A percentile compares a stretch with the other conserved stretches of the same genome.
Conservation (phyloP, 1,140 invertebrate genomes). For the Popillia japonica region DNA sequence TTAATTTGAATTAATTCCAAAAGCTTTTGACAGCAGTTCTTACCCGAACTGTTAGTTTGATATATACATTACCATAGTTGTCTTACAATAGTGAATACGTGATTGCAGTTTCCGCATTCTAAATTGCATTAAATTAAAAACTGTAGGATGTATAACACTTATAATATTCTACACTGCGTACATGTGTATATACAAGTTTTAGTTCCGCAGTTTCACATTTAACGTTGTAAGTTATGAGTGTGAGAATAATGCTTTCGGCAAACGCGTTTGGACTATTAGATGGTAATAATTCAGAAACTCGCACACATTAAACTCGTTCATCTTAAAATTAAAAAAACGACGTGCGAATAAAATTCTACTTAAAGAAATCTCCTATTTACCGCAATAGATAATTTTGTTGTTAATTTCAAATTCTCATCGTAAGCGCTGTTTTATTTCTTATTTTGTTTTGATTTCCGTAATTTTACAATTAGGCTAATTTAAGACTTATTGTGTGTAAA, state of each 20-base stretch:
- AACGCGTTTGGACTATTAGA: neutral
- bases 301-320: neutral
- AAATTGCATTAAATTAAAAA: too few species aligned
- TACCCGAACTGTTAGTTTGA: too few species aligned
- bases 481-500: constrained; percentile 15
- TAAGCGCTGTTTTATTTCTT: neutral
- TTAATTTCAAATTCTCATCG: neutral
- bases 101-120: too few species aligned
- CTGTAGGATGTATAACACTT: too few species aligned
- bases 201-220: neutral
- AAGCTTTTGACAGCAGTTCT: too few species aligned
- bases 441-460: neutral
- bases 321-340: neutral
- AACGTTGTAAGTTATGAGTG: constrained; percentile 18
- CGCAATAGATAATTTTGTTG: neutral
- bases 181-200: neutral
- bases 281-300: neutral
- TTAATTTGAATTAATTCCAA: too few species aligned
- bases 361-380: neutral
- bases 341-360: neutral
- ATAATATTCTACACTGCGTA: too few species aligned
- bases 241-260: constrained; percentile 21
- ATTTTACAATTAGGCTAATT: constrained; percentile 13
- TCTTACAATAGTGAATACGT: too few species aligned
- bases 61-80: too few species aligned